Evolutionary conservation across 1,140 invertebrate genomes (phyloP), one percentile per base, ranked within the genome.

Genomic region (Ceratina australensis): DNA sequence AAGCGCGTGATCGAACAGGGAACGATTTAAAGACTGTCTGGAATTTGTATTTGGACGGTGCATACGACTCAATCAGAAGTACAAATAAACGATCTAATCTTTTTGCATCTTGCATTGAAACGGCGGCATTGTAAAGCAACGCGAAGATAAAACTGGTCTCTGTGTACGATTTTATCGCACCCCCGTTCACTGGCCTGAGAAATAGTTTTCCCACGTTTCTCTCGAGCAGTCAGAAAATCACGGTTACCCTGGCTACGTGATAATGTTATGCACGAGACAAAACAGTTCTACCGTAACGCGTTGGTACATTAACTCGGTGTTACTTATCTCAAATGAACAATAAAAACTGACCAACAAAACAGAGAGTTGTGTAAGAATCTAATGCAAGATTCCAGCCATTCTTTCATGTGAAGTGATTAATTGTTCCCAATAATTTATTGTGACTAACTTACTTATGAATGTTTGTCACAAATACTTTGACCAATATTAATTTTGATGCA

Each of bases 201-300:
- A 78, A 65, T 49, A 26, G 12, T 33, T 78, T 78, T 73, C 69
- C 52, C 61, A 78, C 76, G 68, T 64, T 33, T 4, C 22, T 42
- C 10, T 69, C 56, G 52, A 24, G 42, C 74, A 16, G 42, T 59
- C n/a, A 33, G 52, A 72, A 78, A 56, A 73, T 63, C 69, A 24
- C 22, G 42, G 18, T 2, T 52, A 60, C 52, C 18, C 54, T 28
- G 33, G 33, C 33, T 42, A 59, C 52, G 28, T 7, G 61, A 54
- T 47, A 47, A 49, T 66, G 33, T 5, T 33, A 22, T 26, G 15
- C 13, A 26, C n/a, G 10, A 57, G 67, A 33, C 20, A 47, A 61
- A 78, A 73, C 69, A 73, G 64, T 71, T 71, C 20, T 8, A 56
- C 60, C 26, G 47, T 16, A 47, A 52, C 57, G 56, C 42, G 16